These are phyloP conservation scores for Idris sp. DNA, from an alignment of 1,140 invertebrate species.

Conservation along the genomic window DNA sequence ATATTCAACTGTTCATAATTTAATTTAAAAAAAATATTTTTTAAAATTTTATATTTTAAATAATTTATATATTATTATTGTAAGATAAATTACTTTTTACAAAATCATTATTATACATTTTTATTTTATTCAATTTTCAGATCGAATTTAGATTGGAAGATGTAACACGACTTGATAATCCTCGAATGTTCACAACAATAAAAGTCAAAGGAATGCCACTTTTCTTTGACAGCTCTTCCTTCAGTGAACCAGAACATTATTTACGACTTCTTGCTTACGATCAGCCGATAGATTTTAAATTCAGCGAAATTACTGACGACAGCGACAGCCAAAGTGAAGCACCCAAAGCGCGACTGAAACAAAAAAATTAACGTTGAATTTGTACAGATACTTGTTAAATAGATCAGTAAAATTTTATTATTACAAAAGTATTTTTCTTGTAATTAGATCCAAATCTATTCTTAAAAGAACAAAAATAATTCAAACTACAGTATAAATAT, in stretches of 20 bases:
- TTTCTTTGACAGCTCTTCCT: slow-evolving; percentile 84
- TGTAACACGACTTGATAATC: slow-evolving; percentile 86
- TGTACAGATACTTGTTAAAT: background rate
- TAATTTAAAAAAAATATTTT: too few relatives aligned
- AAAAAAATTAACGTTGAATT: slow-evolving; percentile 13
- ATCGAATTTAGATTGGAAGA: slow-evolving; percentile 86
- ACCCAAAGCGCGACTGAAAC: slow-evolving; percentile 2
- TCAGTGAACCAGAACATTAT: slow-evolving; percentile 84
- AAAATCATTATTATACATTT: background rate
- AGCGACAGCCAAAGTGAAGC: slow-evolving; percentile 14
- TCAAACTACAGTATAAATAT: background rate
- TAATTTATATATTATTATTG: background rate
- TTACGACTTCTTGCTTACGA: slow-evolving; percentile 93
- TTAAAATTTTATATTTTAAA: background rate
- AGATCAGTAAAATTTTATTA: too few relatives aligned
- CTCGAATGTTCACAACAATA: slow-evolving; percentile 90
- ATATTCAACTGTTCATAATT: too few relatives aligned
- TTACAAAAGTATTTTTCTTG: too few relatives aligned
- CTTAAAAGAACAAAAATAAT: background rate
- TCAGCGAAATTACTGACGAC: slow-evolving; percentile 61
- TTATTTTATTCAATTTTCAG: slow-evolving; percentile 78
- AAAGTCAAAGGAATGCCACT: slow-evolving; percentile 83
- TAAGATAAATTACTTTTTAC: background rate
- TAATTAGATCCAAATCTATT: background rate
- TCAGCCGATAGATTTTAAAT: slow-evolving; percentile 90